These are phyloP conservation scores for Ectobius pallidus DNA, from an alignment of 2,888 invertebrate species.

Conservation along the genomic window DNA sequence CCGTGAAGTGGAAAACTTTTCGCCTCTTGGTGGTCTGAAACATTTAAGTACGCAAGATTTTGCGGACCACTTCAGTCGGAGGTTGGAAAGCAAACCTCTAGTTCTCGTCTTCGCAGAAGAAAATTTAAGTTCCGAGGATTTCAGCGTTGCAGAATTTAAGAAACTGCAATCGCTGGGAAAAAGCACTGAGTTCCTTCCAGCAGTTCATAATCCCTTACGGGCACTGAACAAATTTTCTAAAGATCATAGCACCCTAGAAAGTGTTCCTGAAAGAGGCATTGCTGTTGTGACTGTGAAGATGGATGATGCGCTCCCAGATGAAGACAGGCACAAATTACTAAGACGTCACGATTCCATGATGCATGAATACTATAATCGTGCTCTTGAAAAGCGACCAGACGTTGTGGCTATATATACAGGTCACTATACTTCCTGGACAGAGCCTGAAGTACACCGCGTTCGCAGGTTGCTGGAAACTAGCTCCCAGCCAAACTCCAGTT, in stretches of 20 bases:
- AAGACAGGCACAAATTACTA: conserved; percentile 61
- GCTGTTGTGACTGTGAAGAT: conserved; percentile 43
- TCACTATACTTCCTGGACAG: conserved; percentile 61
- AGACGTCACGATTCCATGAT: conserved; percentile 64
- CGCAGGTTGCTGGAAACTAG: conserved; percentile 15
- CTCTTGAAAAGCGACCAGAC: conserved; percentile 56
- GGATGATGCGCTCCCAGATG: conserved; percentile 51
- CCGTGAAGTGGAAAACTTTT: neutral
- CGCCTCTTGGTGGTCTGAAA: conserved; percentile 11
- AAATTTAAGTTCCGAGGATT: conserved; percentile 64
- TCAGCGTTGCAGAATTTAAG: conserved; percentile 48
- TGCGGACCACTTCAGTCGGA: conserved; percentile 27
- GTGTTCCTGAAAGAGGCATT: conserved; percentile 26
- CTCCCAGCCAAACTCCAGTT: neutral
- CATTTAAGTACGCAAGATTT: conserved; percentile 35
- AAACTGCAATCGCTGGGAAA: conserved; percentile 55
- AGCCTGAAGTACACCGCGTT: conserved; percentile 35
- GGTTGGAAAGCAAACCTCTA: conserved; percentile 49
- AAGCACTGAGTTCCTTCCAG: conserved; percentile 56
- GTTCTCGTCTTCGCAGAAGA: conserved; percentile 60
- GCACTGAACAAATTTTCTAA: conserved; percentile 57
- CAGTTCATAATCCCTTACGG: conserved; percentile 65
- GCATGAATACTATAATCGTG: conserved; percentile 58
- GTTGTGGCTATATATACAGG: conserved; percentile 66
- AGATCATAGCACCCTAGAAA: conserved; percentile 33